A percentile compares a stretch with the other conserved stretches of the same genome.
phyloP scores from a whole-genome alignment of 1,140 invertebrate genomes.

The Lasioglossum albipes region DNA sequence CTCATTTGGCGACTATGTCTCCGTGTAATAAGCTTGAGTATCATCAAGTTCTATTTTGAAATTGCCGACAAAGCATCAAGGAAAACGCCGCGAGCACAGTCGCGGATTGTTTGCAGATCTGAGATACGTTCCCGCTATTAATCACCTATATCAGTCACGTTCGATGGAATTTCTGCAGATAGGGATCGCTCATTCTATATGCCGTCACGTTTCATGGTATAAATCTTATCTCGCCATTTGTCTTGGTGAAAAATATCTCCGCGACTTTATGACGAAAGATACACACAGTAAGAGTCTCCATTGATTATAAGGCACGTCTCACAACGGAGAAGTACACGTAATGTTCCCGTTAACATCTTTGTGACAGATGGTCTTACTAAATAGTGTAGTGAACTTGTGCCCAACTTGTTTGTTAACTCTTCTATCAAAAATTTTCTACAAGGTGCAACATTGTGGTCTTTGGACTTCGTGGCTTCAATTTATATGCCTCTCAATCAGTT shows the following conservation, averaged over 20 bases:
- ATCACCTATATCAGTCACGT: conserved; percentile 21
- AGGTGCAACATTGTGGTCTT: no score
- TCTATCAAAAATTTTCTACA: no score
- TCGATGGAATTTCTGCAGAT: conserved; percentile 16
- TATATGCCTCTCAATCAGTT: no score
- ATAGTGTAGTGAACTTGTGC: no score
- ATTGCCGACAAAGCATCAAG: background rate
- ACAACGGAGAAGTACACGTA: no score
- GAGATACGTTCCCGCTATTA: conserved; percentile 23
- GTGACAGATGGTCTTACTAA: no score
- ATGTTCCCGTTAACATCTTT: no score
- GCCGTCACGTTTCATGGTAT: conserved; percentile 2
- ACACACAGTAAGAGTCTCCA: no score
- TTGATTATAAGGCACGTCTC: no score
- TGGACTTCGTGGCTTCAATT: no score
- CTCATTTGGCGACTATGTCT: no score
- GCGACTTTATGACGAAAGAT: background rate
- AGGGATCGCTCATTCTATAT: conserved; percentile 3
- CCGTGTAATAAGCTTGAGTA: background rate
- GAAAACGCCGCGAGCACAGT: background rate
- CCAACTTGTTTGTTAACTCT: no score
- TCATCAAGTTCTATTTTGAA: background rate
- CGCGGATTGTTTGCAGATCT: conserved; percentile 18
- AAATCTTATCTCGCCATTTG: conserved; percentile 24
- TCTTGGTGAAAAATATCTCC: conserved; percentile 5